Base-by-base conservation (phyloP, 2,113 vertebrate species). In the Phrynosoma blainvillii region DNA sequence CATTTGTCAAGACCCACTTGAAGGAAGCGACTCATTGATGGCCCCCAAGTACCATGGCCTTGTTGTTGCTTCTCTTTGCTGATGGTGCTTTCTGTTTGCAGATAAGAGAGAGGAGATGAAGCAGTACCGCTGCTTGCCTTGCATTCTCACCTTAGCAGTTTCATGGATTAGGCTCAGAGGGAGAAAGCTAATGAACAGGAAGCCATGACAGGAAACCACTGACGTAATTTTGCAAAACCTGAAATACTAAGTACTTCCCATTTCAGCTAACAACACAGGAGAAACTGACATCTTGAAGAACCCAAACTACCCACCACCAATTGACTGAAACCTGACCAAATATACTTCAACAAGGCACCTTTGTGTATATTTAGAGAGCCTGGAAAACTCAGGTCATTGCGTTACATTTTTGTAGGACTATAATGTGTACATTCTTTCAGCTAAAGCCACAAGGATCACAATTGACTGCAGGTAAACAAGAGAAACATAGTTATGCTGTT, bases 401-500 rank as follows among this genome's bases (percentile, higher is more conserved):
- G 40, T 52, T 70, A 89, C 89, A 23, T 89, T 70, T 90, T 71
- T 66, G 84, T 9, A 89, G 68, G 2, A 82, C 16, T 89, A 87
- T 91, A 82, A 59, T 75, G 83, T 85, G 66, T 68, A 89, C 74
- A 88, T 73, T 42, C 47, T n/a, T 92, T 90, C 86, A 95, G 84
- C 66, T 86, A 90, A 92, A 85, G 86, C 81, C 95, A 92, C 85
- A 94, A 82, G 73, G 5, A 56, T 89, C 93, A 80, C 79, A 79
- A 89, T 84, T n/a, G 76, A 74, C 71, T 89, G 18, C n/a, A 92
- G 91, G 71, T 84, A 93, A 96, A 95, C 83, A 79, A 89, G 36
- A 93, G 95, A 94, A 96, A 96, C 91, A 93, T 84, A 95, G 90
- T 82, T 91, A 96, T 94, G 96, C 86, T 95, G 93, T 79, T 94